phyloP scores from a whole-genome alignment of 2,113 vertebrate genomes.

The Rhabdomys dilectus region DNA sequence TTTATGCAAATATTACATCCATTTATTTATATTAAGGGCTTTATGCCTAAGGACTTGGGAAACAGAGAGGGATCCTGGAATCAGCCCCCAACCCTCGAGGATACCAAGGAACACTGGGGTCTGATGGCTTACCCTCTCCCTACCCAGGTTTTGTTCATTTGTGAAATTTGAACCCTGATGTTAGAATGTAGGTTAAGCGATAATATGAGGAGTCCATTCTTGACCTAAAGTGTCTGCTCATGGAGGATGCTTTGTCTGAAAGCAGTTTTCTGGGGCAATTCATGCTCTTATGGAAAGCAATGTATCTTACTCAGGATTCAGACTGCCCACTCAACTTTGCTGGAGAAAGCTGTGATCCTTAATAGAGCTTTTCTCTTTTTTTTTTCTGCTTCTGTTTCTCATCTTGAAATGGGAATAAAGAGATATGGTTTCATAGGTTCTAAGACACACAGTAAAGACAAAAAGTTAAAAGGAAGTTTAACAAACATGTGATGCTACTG shows the following conservation, averaged over 20 bases:
- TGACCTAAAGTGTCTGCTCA: neutral
- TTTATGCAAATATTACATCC: neutral
- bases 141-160: neutral
- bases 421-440: neutral
- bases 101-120: too few species aligned
- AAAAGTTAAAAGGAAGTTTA: neutral
- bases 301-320: neutral
- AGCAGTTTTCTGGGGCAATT: neutral
- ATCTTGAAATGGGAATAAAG: slow-evolving; percentile 10
- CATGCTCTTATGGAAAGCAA: neutral
- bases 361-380: neutral
- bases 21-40: neutral
- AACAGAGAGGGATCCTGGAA: too few species aligned
- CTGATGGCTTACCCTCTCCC: neutral
- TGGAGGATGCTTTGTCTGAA: neutral
- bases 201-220: too few species aligned
- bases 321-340: neutral
- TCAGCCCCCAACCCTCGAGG: too few species aligned
- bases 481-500: neutral
- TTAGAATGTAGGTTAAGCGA: neutral
- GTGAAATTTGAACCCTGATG: neutral
- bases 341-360: neutral
- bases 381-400: neutral
- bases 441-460: neutral
- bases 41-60: neutral